These are phyloP conservation scores for Bombus vancouverensis DNA, from an alignment of 1,140 invertebrate genomes.

Conservation along the genomic window DNA sequence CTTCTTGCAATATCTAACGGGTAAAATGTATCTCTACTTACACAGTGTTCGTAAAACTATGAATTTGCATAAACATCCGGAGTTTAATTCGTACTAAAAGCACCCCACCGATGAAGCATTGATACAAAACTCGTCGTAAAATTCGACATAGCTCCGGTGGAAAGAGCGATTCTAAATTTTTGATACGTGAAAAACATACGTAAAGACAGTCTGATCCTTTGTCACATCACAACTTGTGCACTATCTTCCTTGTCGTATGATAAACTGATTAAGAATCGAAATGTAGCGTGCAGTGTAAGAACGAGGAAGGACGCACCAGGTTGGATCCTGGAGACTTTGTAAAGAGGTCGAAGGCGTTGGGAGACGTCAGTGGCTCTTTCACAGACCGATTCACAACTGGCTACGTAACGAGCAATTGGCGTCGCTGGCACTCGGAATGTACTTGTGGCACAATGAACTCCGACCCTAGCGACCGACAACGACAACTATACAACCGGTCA, in stretches of 20 bases:
- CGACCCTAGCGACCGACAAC: slow-evolving; percentile 68
- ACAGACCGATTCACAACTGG: slow-evolving; percentile 61
- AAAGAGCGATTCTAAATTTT: not conserved
- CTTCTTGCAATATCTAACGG: too few relatives aligned
- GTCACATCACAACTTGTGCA: not conserved
- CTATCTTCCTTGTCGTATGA: not conserved
- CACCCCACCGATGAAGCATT: too few relatives aligned
- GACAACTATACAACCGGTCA: slow-evolving; percentile 41
- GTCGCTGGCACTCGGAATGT: slow-evolving; percentile 69
- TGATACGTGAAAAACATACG: too few relatives aligned
- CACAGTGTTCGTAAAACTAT: too few relatives aligned
- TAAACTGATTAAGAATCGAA: not conserved
- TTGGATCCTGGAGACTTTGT: not conserved
- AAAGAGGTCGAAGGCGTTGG: not conserved
- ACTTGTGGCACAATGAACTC: slow-evolving; percentile 79
- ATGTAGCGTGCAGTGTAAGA: not conserved
- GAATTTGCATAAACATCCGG: too few relatives aligned
- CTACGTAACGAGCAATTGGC: slow-evolving; percentile 69
- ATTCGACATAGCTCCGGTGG: not conserved
- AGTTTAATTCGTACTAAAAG: too few relatives aligned
- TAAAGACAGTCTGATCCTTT: too few relatives aligned
- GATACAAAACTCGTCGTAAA: too few relatives aligned
- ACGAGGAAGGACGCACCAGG: not conserved
- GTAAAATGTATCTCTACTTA: too few relatives aligned
- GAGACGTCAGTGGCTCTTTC: slow-evolving; percentile 48